Conservation (phyloP, 2,113 vertebrate genomes). For the Mohoua ochrocephala region DNA sequence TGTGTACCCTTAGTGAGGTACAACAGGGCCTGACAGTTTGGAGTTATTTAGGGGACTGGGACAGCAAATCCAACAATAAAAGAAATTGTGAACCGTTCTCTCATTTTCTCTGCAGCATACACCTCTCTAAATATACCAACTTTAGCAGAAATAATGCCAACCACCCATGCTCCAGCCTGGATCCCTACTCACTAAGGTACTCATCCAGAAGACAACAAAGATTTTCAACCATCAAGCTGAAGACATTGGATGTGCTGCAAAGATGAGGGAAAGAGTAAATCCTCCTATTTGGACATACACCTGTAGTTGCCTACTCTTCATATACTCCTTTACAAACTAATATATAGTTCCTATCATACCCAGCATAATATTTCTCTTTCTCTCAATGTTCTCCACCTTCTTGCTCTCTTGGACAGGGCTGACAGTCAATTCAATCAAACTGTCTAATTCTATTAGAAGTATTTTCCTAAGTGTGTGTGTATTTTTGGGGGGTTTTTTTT, state of each 20-base stretch:
- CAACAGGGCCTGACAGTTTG: neutral
- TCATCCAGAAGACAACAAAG: neutral
- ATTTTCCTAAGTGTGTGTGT: neutral
- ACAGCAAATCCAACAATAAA: neutral
- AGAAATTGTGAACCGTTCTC: neutral
- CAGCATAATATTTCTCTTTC: neutral
- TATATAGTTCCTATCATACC: neutral
- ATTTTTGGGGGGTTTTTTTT: too few relatives aligned
- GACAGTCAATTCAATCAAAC: neutral
- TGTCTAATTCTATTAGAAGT: neutral
- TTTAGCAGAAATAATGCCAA: neutral
- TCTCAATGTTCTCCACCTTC: neutral
- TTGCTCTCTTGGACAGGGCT: neutral
- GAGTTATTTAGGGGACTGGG: neutral
- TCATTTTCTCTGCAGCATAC: neutral
- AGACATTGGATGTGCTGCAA: neutral
- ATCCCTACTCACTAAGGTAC: neutral
- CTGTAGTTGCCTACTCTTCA: neutral
- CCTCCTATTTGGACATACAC: neutral
- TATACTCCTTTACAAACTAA: neutral
- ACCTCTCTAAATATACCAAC: neutral
- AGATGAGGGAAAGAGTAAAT: neutral
- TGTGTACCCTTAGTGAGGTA: neutral
- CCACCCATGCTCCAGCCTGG: neutral
- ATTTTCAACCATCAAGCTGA: neutral